phyloP scores from a whole-genome alignment of 2,888 invertebrate species.

The Halictus quadricinctus region DNA sequence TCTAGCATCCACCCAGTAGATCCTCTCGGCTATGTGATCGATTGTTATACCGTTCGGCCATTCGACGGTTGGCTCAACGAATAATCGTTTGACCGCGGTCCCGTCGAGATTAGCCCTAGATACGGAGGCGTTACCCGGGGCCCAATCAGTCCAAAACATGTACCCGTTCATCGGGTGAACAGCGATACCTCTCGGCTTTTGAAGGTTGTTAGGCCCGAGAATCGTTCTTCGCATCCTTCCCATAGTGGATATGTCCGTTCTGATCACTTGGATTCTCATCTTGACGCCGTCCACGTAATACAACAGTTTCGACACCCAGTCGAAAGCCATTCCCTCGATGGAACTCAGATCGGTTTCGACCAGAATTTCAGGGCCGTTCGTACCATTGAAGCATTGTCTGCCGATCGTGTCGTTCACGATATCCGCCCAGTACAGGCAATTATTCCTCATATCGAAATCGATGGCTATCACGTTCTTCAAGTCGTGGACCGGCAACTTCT shows the following conservation, averaged over 20 bases:
- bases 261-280: slow-evolving; percentile 91
- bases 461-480: slow-evolving; percentile 92
- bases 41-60: slow-evolving; percentile 95
- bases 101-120: slow-evolving; percentile 92
- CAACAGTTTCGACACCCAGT: slow-evolving; percentile 93
- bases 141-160: slow-evolving; percentile 96
- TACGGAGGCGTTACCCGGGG: slow-evolving; percentile 89
- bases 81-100: slow-evolving; percentile 86
- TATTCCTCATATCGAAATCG: slow-evolving; percentile 92
- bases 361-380: slow-evolving; percentile 86
- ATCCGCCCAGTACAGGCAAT: slow-evolving; percentile 95
- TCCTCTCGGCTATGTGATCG: slow-evolving; percentile 90
- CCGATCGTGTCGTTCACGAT: slow-evolving; percentile 91
- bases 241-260: slow-evolving; percentile 85
- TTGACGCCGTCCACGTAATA: slow-evolving; percentile 94
- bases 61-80: slow-evolving; percentile 87
- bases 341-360: slow-evolving; percentile 90
- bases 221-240: slow-evolving; percentile 91
- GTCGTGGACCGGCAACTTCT: slow-evolving; percentile 87
- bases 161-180: slow-evolving; percentile 92
- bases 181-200: slow-evolving; percentile 91
- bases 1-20: slow-evolving; percentile 95
- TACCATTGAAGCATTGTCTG: slow-evolving; percentile 89
- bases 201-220: slow-evolving; percentile 86
- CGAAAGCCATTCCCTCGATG: slow-evolving; percentile 94